Evolutionary conservation across 2,888 invertebrate species (phyloP).

Genomic region (Machimus rusticus): DNA sequence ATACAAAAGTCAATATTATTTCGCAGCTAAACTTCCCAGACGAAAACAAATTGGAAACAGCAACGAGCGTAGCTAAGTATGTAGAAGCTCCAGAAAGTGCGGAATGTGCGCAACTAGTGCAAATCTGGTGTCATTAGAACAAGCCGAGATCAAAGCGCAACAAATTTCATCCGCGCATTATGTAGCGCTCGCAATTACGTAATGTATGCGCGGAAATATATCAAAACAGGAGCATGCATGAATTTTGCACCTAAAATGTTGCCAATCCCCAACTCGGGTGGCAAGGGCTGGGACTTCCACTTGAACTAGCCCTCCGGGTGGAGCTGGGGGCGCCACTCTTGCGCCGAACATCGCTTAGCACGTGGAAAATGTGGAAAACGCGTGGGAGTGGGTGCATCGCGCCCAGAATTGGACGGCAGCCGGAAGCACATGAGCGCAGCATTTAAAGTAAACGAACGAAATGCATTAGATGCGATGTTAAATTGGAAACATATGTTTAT

Average conservation of each 20-base stretch:
- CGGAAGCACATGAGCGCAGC: conserved; percentile 2
- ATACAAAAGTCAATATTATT: not conserved
- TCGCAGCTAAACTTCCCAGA: not conserved
- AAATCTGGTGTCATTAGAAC: not conserved
- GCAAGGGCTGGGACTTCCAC: not conserved
- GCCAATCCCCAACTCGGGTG: not conserved
- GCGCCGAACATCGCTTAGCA: not conserved
- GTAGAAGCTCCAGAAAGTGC: not conserved
- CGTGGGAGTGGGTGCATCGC: not conserved
- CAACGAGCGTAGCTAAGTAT: not conserved
- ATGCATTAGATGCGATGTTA: not conserved
- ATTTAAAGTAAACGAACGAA: conserved; percentile 21
- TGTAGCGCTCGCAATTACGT: not conserved
- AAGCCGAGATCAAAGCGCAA: not conserved
- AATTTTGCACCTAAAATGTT: not conserved
- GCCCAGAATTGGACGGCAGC: not conserved
- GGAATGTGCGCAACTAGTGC: not conserved
- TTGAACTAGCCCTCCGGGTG: not conserved
- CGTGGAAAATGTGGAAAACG: conserved; percentile 22
- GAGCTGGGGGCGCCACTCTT: not conserved
- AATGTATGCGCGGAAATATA: not conserved
- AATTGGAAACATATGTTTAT: conserved; percentile 19
- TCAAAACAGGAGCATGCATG: not conserved
- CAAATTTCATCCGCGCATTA: not conserved
- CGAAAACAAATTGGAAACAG: not conserved